Percentiles rank a stretch among this genome's conserved stretches.
These are phyloP conservation scores for Xenotilapia leptura DNA, from an alignment of 2,113 vertebrate species.

Conservation along the genomic window DNA sequence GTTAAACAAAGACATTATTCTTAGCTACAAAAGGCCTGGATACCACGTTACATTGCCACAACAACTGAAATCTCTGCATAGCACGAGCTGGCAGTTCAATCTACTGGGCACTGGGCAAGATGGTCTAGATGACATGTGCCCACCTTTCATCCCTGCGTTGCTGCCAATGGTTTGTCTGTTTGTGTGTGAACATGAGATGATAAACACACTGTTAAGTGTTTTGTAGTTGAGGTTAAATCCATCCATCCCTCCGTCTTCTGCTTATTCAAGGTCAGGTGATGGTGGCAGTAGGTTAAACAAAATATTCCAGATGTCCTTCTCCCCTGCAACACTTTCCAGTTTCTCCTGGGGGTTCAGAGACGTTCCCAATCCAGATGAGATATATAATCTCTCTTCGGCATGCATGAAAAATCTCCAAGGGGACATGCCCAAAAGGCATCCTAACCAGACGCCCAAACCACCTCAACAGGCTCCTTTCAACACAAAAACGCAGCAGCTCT, in stretches of 20 bases:
- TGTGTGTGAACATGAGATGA: not conserved
- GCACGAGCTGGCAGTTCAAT: not conserved
- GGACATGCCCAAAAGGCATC: not conserved
- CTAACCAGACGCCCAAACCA: not conserved
- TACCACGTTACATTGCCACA: not conserved
- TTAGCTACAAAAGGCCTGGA: not conserved
- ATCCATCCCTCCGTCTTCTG: not conserved
- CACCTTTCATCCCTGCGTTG: not conserved
- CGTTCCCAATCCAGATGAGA: not conserved
- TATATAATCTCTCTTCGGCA: not conserved
- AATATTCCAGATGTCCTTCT: not conserved
- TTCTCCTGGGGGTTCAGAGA: not conserved
- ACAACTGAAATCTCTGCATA: not conserved
- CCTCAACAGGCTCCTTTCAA: not conserved
- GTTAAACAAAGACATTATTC: not conserved
- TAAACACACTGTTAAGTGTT: not conserved
- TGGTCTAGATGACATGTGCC: not conserved
- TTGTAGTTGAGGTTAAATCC: not conserved
- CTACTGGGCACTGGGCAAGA: not conserved
- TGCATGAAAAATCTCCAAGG: not conserved
- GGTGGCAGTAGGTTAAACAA: not conserved
- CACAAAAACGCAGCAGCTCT: not conserved
- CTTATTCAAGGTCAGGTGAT: not conserved
- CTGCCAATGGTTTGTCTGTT: not conserved
- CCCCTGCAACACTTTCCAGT: not conserved